Conservation (phyloP, 1,140 invertebrate genomes). For the Maniola jurtina region DNA sequence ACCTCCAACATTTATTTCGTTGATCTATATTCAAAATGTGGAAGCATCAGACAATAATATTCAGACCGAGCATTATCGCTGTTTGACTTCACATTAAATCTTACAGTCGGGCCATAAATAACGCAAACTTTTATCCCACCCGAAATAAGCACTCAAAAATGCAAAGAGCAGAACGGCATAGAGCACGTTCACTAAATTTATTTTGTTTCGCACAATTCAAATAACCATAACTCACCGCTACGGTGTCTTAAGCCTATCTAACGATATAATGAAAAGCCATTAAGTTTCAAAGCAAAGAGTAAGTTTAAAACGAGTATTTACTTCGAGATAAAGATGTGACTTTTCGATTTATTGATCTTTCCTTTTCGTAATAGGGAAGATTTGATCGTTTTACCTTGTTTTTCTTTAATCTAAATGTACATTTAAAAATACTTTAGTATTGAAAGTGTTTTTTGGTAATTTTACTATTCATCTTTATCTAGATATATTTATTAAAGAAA, state of each 20-base stretch:
- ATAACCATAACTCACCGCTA: constrained; percentile 75
- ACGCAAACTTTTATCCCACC: constrained; percentile 76
- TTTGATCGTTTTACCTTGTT: constrained; percentile 27
- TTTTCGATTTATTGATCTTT: constrained; percentile 71
- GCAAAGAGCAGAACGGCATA: constrained; percentile 77
- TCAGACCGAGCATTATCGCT: constrained; percentile 74
- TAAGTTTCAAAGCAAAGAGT: constrained; percentile 68
- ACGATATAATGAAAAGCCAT: constrained; percentile 77
- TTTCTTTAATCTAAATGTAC: no score
- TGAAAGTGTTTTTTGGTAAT: no score
- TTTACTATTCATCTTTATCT: no score
- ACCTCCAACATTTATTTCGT: constrained; percentile 23
- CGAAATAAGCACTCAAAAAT: constrained; percentile 79
- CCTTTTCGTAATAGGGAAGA: constrained; percentile 37
- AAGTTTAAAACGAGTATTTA: constrained; percentile 62
- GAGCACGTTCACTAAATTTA: constrained; percentile 78
- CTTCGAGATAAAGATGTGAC: constrained; percentile 69
- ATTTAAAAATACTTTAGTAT: not conserved
- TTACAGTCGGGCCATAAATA: constrained; percentile 73
- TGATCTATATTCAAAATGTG: constrained; percentile 18
- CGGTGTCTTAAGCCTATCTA: constrained; percentile 71
- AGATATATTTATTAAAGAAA: no score
- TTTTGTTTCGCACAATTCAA: constrained; percentile 79
- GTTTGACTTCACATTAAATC: constrained; percentile 78
- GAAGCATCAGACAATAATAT: constrained; percentile 53